These are phyloP conservation scores for Macrocentrus cingulum DNA, from an alignment of 1,140 invertebrate genomes.

Conservation along the genomic window DNA sequence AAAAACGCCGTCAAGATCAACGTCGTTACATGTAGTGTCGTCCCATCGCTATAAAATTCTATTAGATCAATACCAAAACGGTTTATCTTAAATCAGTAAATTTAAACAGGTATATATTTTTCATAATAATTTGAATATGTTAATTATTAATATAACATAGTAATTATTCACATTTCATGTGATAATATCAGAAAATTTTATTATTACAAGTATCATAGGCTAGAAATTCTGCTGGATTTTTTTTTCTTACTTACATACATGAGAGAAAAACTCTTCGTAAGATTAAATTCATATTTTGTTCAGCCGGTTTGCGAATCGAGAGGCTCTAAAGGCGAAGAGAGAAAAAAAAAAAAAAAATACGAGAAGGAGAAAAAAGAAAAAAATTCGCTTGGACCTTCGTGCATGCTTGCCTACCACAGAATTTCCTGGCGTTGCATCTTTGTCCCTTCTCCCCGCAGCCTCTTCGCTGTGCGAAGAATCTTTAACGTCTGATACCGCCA, in stretches of 20 bases:
- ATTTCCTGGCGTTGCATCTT: constrained; percentile 12
- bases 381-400: constrained; percentile 20
- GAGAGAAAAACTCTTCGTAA: constrained; percentile 1
- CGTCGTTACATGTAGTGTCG: too few relatives aligned
- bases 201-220: too few relatives aligned
- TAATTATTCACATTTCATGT: too few relatives aligned
- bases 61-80: too few relatives aligned
- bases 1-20: too few relatives aligned
- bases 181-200: too few relatives aligned
- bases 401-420: constrained; percentile 25
- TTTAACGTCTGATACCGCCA: constrained; percentile 27
- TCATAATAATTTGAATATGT: too few relatives aligned
- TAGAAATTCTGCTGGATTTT: too few relatives aligned
- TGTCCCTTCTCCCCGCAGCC: not conserved
- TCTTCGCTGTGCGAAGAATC: not conserved
- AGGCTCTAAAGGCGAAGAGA: constrained; percentile 2
- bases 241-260: not conserved
- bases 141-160: too few relatives aligned
- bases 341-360: constrained; percentile 16
- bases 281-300: constrained; percentile 13
- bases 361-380: constrained; percentile 12
- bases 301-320: constrained; percentile 17
- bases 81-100: too few relatives aligned
- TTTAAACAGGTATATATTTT: too few relatives aligned
- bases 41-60: too few relatives aligned